Evolutionary conservation across 2,113 vertebrate species (phyloP), one percentile per base, ranked within the genome.

Genomic region (Actenoides hombroni): DNA sequence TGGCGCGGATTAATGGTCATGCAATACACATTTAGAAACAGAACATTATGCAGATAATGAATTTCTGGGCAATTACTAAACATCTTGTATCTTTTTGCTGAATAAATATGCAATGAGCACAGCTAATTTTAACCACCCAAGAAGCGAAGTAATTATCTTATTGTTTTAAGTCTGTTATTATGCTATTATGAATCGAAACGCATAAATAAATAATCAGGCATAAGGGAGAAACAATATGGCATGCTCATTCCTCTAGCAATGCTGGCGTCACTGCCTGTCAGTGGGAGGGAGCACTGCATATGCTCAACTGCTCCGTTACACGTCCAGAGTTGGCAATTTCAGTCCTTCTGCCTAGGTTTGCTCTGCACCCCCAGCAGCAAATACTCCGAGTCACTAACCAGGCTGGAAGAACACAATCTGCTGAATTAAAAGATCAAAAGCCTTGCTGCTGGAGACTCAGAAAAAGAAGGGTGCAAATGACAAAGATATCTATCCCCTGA

Each of bases 111-210:
- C 90, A 71, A 86, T 0, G 2, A 88, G 71, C 60, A 15, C 53
- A 57, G 95, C 88, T 95, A 91, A 96, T 96, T 96, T 97, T 89
- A 96, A 92, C 96, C 90, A 88, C 92, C 92, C 92, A 92, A 95
- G 90, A 96, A 94, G 90, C 4, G 0, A 86, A 95, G 92, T 90
- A 96, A 96, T 94, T 86, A 86, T 94, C 79, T 74, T 59, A 95
- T 88, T 92, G 86, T 96, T 91, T 90, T 48, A 56, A 92, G 75
- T 48, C 90, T 90, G 87, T 95, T 76, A 95, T 97, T 96, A 95
- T 35, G 87, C 87, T 76, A 75, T 97, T 95, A 96, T 31, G 88
- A 64, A 60, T 81, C 0, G 0, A 88, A 93, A 91, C 21, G 88
- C 59, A 94, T 76, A 92, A 96, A 94, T 88, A 96, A 96, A 96